Percentiles rank a stretch among this genome's conserved stretches.
These are phyloP conservation scores for Lamellibrachia luymesi DNA, from an alignment of 1,140 invertebrate species.

Conservation along the genomic window DNA sequence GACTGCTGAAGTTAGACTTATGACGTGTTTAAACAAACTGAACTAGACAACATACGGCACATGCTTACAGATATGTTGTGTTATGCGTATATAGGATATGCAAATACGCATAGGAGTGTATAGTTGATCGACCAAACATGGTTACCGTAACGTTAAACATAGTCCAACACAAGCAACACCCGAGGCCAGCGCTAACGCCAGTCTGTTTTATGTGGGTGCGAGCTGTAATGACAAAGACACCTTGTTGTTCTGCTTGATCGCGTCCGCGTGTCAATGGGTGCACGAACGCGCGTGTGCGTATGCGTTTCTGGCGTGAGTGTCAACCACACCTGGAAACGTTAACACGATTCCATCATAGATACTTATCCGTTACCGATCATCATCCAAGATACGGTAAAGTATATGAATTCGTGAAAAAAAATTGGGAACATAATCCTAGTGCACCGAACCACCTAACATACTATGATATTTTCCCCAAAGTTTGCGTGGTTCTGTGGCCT, in stretches of 20 bases:
- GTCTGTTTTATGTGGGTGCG: not conserved
- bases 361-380: too few species aligned
- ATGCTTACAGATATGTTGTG: not conserved
- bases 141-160: not conserved
- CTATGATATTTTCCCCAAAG: not conserved
- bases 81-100: not conserved
- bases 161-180: not conserved
- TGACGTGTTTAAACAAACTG: not conserved
- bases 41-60: not conserved
- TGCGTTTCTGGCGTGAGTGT: not conserved
- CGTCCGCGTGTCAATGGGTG: not conserved
- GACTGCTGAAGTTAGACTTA: not conserved
- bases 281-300: not conserved
- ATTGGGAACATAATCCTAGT: not conserved
- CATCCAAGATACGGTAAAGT: not conserved
- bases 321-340: not conserved
- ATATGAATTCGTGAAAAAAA: not conserved
- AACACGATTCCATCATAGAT: too few species aligned
- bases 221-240: not conserved
- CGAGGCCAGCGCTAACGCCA: not conserved
- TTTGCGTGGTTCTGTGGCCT: not conserved
- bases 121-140: not conserved
- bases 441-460: not conserved
- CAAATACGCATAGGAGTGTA: not conserved
- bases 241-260: not conserved